phyloP scores from a whole-genome alignment of 2,888 invertebrate species.

The Omphaloscelis lunosa region DNA sequence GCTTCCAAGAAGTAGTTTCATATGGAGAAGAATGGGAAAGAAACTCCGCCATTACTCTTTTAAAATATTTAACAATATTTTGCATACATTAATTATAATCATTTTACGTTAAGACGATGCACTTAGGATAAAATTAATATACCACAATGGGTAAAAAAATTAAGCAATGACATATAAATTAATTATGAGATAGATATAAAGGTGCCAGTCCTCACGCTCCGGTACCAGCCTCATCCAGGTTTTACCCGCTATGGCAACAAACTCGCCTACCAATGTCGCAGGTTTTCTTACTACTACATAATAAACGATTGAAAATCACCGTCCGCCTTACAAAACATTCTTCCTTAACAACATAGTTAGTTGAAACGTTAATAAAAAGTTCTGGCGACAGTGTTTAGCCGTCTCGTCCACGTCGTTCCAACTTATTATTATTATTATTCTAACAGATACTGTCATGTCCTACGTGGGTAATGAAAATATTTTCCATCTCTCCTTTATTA shows the following conservation, averaged over 20 bases:
- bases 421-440: slow-evolving; percentile 69
- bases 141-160: too few relatives aligned
- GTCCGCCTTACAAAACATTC: not conserved
- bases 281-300: not conserved
- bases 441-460: slow-evolving; percentile 77
- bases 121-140: too few relatives aligned
- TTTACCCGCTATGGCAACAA: not conserved
- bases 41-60: too few relatives aligned
- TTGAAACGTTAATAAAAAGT: slow-evolving; percentile 77
- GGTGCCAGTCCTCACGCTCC: too few relatives aligned
- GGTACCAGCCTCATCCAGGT: too few relatives aligned
- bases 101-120: too few relatives aligned
- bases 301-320: not conserved
- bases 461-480: slow-evolving; percentile 85
- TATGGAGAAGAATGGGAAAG: too few relatives aligned
- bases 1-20: too few relatives aligned
- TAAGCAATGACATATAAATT: too few relatives aligned
- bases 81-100: too few relatives aligned
- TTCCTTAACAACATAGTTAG: slow-evolving; percentile 47
- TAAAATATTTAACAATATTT: too few relatives aligned
- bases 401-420: slow-evolving; percentile 52
- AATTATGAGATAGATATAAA: too few relatives aligned
- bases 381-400: slow-evolving; percentile 71
- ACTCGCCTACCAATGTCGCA: not conserved
- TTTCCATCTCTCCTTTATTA: slow-evolving; percentile 86